Percentiles rank a stretch among this genome's conserved stretches.
phyloP scores from a whole-genome alignment of 2,888 invertebrate species.

The Eupithecia inturbata region DNA sequence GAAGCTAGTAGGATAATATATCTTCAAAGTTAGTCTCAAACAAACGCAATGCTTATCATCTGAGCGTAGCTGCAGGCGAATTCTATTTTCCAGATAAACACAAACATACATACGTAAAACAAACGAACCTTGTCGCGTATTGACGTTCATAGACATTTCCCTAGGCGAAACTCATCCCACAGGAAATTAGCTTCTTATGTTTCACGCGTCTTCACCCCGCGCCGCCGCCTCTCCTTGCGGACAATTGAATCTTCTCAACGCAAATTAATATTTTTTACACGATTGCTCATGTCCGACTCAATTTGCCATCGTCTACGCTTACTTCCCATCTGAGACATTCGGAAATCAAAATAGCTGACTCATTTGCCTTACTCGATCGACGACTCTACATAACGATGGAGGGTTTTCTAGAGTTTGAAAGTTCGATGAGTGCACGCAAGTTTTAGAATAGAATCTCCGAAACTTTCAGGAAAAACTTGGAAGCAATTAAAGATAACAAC shows the following conservation, averaged over 20 bases:
- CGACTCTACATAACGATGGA: background rate
- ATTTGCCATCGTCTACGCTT: slow-evolving; percentile 56
- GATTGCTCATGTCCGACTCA: slow-evolving; percentile 58
- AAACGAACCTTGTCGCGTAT: slow-evolving; percentile 32
- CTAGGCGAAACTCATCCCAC: slow-evolving; percentile 64
- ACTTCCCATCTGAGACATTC: slow-evolving; percentile 35
- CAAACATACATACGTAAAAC: slow-evolving; percentile 9
- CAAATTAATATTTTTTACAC: slow-evolving; percentile 73
- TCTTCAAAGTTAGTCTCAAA: background rate
- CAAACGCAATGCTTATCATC: background rate
- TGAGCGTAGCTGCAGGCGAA: background rate
- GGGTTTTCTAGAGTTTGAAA: slow-evolving; percentile 15
- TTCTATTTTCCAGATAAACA: slow-evolving; percentile 6
- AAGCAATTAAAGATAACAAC: slow-evolving; percentile 35
- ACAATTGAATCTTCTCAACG: slow-evolving; percentile 69
- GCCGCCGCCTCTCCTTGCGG: slow-evolving; percentile 50
- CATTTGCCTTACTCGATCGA: slow-evolving; percentile 17
- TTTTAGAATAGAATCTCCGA: slow-evolving; percentile 31
- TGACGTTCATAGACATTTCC: slow-evolving; percentile 62
- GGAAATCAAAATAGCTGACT: slow-evolving; percentile 41
- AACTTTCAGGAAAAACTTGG: slow-evolving; percentile 28
- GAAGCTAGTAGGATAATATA: background rate
- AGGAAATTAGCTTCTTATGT: slow-evolving; percentile 78
- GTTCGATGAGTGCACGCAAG: slow-evolving; percentile 23
- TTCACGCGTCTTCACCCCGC: slow-evolving; percentile 58